phyloP scores from a whole-genome alignment of 2,113 vertebrate genomes.

The Leiothrix lutea region DNA sequence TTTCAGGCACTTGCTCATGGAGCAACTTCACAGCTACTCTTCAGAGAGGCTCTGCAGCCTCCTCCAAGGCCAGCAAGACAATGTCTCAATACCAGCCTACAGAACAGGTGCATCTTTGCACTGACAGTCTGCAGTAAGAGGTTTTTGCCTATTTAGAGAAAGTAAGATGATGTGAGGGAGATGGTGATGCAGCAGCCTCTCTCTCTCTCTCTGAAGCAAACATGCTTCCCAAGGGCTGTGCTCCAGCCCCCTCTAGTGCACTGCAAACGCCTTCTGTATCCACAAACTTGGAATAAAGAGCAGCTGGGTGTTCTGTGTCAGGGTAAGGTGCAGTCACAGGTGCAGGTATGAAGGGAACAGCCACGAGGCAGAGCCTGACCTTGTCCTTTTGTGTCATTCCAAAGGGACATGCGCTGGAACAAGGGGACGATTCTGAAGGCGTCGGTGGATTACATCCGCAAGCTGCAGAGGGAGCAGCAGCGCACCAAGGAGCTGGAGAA shows the following conservation, averaged over 20 bases:
- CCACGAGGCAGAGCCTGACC: not conserved
- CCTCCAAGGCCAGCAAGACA: not conserved
- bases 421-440: constrained; percentile 98
- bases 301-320: not conserved
- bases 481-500: constrained; percentile 93
- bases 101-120: not conserved
- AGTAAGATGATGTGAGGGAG: not conserved
- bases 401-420: constrained; percentile 93
- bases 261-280: not conserved
- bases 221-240: not conserved
- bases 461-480: constrained; percentile 92
- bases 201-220: not conserved
- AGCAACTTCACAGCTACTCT: not conserved
- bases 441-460: constrained; percentile 96
- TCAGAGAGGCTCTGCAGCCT: not conserved
- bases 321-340: not conserved
- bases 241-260: constrained; percentile 39
- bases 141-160: not conserved
- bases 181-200: not conserved
- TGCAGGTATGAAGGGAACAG: rapidly evolving
- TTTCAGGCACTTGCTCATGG: not conserved
- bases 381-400: not conserved
- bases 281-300: not conserved
- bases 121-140: not conserved
- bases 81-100: rapidly evolving